Evolutionary conservation across 1,140 invertebrate species (phyloP), one percentile per base, ranked within the genome.

Genomic region (Penaeus indicus): DNA sequence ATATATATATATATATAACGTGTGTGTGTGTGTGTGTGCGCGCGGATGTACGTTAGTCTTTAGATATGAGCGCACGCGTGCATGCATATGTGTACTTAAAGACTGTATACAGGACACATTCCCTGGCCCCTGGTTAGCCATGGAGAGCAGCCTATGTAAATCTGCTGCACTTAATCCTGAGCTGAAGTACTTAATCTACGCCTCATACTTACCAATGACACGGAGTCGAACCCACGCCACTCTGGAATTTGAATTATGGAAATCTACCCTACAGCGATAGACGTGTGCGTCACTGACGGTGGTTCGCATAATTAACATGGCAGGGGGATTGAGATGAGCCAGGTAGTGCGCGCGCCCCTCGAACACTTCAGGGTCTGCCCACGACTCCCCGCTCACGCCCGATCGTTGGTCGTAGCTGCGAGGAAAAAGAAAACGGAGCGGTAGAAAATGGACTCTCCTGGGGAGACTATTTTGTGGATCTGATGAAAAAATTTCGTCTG

Each of bases 261-360:
- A 90, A 84, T 90, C 90, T 13, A 90, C 88, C 54, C 90, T 77
- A 75, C 90, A 90, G 25, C 90, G 85, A 62, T 90, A 90, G 18
- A 89, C 62, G 32, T 87, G 75, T 7, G 90, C 90, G 47, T 90
- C 90, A 7, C 83, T 69, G 38, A 85, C 83, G n/a, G 84, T 72
- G 69, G 83, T 83, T 42, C 88, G 81, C 78, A 90, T 84, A 32
- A 90, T 85, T 54, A 89, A 72, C 79, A 90, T 85, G 80, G 86
- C 90, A 4, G 90, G 90, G 18, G 90, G 90, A 75, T 86, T 86
- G 75, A 89, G 87, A 67, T 88, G 86, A 10, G 90, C 86, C 62
- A 90, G 83, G 88, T 88, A 90, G 84, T 89, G 81, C 64, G 88
- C 90, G 63, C 90, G 79, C 60, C 85, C 81, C 63, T 86, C 88